A percentile compares a stretch with the other conserved stretches of the same genome.
Conservation (phyloP, 2,797 vertebrate species). For the Neosilurus mollespiculum region DNA sequence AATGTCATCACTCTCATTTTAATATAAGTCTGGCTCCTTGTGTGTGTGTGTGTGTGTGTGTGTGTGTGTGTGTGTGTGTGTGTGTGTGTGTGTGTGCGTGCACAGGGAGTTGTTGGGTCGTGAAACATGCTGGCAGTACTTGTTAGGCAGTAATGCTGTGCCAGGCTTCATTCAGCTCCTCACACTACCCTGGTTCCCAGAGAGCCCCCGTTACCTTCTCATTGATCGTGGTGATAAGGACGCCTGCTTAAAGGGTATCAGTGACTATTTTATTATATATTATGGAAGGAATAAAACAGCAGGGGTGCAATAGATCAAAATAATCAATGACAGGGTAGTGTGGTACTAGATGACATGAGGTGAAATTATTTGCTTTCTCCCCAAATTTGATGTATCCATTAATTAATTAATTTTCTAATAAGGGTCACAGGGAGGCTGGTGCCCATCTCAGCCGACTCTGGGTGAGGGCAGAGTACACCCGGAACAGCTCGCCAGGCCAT, state of each 20-base stretch:
- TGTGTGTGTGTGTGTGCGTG: constrained; percentile 1
- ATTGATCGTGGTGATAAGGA: constrained; percentile 84
- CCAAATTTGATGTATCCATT: too few relatives aligned
- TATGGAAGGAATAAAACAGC: too few relatives aligned
- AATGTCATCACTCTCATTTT: not conserved
- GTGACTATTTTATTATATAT: not conserved
- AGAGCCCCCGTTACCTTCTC: constrained; percentile 90
- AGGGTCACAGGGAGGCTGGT: too few relatives aligned
- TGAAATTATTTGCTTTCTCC: too few relatives aligned
- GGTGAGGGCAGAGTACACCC: too few relatives aligned
- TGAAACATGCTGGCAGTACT: constrained; percentile 81
- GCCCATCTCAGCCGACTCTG: too few relatives aligned
- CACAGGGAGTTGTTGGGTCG: constrained; percentile 84
- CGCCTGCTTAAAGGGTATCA: constrained; percentile 79
- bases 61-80: not conserved
- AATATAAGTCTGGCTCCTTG: not conserved
- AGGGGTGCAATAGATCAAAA: too few relatives aligned
- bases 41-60: too few relatives aligned
- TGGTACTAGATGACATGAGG: too few relatives aligned
- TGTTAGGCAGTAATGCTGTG: constrained; percentile 84
- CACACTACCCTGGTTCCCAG: constrained; percentile 86
- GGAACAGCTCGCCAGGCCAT: too few relatives aligned
- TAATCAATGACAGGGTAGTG: too few relatives aligned
- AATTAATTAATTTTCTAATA: too few relatives aligned
- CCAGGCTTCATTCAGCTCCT: constrained; percentile 84